A percentile compares a stretch with the other conserved stretches of the same genome.
Evolutionary conservation across 2,797 vertebrate species (phyloP).

Genomic region (Oryzias sinensis): DNA sequence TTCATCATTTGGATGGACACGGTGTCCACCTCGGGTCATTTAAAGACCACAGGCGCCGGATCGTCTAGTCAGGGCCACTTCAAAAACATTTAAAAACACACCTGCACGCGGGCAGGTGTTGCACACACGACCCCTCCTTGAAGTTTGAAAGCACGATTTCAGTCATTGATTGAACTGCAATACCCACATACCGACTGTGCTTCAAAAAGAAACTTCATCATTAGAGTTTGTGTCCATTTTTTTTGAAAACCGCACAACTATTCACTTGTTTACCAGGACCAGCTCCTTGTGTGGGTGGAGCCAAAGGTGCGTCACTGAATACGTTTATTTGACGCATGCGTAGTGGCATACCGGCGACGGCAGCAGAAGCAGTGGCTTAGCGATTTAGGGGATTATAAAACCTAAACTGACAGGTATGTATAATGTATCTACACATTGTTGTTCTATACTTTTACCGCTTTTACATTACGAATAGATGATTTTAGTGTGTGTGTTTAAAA

Average conservation of each 20-base stretch:
- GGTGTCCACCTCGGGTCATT: background rate
- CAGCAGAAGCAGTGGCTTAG: constrained; percentile 69
- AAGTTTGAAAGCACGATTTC: constrained; percentile 2
- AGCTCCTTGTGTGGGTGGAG: constrained; percentile 9
- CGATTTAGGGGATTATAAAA: constrained; percentile 69
- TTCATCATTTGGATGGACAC: background rate
- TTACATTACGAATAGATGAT: background rate
- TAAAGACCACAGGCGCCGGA: constrained; percentile 8
- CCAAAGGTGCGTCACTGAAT: background rate
- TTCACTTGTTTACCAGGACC: constrained; percentile 4
- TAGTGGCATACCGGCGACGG: constrained; percentile 75
- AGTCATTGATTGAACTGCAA: background rate
- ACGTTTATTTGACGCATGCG: constrained; percentile 62
- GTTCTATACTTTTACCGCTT: fast-evolving
- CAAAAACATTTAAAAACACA: constrained; percentile 1
- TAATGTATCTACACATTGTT: background rate
- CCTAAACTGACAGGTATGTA: constrained; percentile 75
- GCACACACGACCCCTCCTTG: background rate
- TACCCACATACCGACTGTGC: too few relatives aligned
- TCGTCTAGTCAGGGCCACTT: constrained; percentile 1
- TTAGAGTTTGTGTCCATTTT: too few relatives aligned
- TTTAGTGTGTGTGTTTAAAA: background rate
- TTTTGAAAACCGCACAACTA: too few relatives aligned
- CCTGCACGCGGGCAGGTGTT: constrained; percentile 1
- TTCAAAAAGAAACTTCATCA: too few relatives aligned